phyloP scores from a whole-genome alignment of 1,140 invertebrate species.

The fruit fly (Drosophila melanogaster) region Release_6_plus_ISO1_MT NT_033777.3:6248501-6249000 shows the following conservation, averaged over 20 bases:
- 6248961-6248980: slow-evolving; percentile 84
- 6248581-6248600: slow-evolving; percentile 50
- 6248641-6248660: slow-evolving; percentile 40
- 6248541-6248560: slow-evolving; percentile 74
- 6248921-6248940: slow-evolving; percentile 72
- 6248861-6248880: slow-evolving; percentile 61
- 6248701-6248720: slow-evolving; percentile 58
- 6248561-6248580: slow-evolving; percentile 72
- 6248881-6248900: slow-evolving; percentile 8
- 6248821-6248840: slow-evolving; percentile 82
- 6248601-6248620: slow-evolving; percentile 50
- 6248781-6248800: slow-evolving; percentile 10
- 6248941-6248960: slow-evolving; percentile 39
- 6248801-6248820: slow-evolving; percentile 65
- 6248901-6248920: slow-evolving; percentile 70
- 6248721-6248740: slow-evolving; percentile 76
- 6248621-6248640: slow-evolving; percentile 42
- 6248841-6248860: slow-evolving; percentile 83
- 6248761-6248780: slow-evolving; percentile 20
- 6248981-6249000: slow-evolving; percentile 84
- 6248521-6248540: slow-evolving; percentile 59
- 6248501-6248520: slow-evolving; percentile 79
- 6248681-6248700: slow-evolving; percentile 80
- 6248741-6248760: slow-evolving; percentile 64
- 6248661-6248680: slow-evolving; percentile 76